These are phyloP conservation scores for Phylloscopus whistleri DNA, from an alignment of 2,113 vertebrate species.

Conservation along the genomic window DNA sequence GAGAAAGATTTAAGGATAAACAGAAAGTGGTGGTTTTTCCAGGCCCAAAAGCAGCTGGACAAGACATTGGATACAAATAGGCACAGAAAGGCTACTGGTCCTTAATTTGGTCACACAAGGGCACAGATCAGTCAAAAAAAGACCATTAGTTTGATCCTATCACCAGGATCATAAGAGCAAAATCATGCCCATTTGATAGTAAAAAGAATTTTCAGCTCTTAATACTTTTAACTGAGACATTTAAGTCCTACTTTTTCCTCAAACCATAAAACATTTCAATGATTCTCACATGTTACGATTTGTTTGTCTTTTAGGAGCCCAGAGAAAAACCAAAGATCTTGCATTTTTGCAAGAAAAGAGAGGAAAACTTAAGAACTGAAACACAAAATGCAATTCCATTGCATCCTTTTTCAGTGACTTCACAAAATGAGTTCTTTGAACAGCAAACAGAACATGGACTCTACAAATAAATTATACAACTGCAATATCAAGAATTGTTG, in stretches of 20 bases:
- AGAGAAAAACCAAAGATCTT: background rate
- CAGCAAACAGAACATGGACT: background rate
- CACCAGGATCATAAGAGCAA: background rate
- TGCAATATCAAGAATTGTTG: background rate
- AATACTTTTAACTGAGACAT: background rate
- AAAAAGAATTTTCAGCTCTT: background rate
- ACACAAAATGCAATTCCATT: background rate
- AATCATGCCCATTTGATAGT: background rate
- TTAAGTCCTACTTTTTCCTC: background rate
- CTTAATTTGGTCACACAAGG: background rate
- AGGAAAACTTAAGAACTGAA: background rate
- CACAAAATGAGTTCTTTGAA: background rate
- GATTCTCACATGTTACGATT: background rate
- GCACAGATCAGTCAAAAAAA: background rate
- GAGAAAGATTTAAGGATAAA: background rate
- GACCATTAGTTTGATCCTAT: rapidly evolving
- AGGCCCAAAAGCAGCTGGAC: background rate
- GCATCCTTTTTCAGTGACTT: background rate
- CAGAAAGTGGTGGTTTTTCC: background rate
- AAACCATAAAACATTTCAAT: background rate
- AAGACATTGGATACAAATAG: background rate
- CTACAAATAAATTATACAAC: background rate
- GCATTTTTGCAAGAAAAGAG: background rate
- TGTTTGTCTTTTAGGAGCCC: background rate
- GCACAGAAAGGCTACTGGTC: background rate